Evolutionary conservation across 2,113 vertebrate species (phyloP).

Genomic region (Protomyctophum bolini): DNA sequence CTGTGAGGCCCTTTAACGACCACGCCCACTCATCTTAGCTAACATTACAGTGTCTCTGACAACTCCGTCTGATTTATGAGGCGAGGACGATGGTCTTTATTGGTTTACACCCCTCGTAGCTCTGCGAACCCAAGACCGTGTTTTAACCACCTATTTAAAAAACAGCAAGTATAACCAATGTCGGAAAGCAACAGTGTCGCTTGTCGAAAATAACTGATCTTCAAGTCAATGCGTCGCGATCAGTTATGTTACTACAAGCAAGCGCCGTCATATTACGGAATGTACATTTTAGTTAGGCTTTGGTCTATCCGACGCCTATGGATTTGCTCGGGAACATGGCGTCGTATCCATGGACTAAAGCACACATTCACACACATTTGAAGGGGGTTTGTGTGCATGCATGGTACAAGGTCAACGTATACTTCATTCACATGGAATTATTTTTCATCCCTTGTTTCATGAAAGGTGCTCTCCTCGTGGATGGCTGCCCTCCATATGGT

Average conservation of each 20-base stretch:
- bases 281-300: too few relatives aligned
- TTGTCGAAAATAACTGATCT: too few relatives aligned
- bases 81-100: constrained; percentile 19
- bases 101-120: constrained; percentile 34
- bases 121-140: constrained; percentile 3
- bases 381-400: not conserved
- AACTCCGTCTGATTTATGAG: constrained; percentile 39
- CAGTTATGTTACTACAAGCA: too few relatives aligned
- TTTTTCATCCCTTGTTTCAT: not conserved
- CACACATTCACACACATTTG: not conserved
- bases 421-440: too few relatives aligned
- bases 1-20: constrained; percentile 6
- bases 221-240: too few relatives aligned
- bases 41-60: constrained; percentile 23
- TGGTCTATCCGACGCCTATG: not conserved
- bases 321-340: not conserved
- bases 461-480: not conserved
- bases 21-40: constrained; percentile 36
- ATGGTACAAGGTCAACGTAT: too few relatives aligned
- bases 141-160: not conserved
- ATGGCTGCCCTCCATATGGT: too few relatives aligned
- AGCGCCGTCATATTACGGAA: too few relatives aligned
- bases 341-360: not conserved
- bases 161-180: too few relatives aligned
- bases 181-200: too few relatives aligned